Evolutionary conservation across 1,140 invertebrate species (phyloP), one percentile per base, ranked within the genome.

Genomic region (Heliconius melpomene): DNA sequence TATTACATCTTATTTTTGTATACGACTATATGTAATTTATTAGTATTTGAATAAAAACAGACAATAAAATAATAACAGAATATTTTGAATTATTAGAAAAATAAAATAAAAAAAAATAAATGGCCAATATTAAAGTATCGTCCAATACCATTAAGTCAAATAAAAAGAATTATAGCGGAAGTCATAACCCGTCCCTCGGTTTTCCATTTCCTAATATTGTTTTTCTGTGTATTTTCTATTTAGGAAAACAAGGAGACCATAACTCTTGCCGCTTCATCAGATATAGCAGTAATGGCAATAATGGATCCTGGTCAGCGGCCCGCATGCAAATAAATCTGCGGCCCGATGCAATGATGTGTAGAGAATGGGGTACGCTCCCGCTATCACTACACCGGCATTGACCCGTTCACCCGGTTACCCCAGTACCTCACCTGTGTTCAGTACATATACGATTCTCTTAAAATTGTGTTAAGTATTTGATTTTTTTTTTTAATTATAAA

Each of bases 311-410:
- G 91, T 93, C 93, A 94, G 92, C 91, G 89, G 91, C 93, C 93
- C 93, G 93, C 93, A 94, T 94, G 93, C 93, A 93, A 94, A 94
- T 94, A 94, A 94, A 94, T 94, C 92, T 94, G 90, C 88, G 90
- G 86, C 87, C 92, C 91, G 86, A 93, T 93, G 93, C 92, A 93
- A 94, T 94, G 91, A 94, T 94, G 91, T 93, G 93, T 92, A 91
- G 92, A 93, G 88, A 93, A 94, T 94, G 92, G 91, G 87, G 86
- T 88, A 87, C 86, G 72, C 72, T 75, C 38, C 77, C 75, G 60
- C 50, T 80, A 81, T 82, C 79, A 66, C 66, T 75, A 89, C 85
- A 88, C 88, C 89, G 87, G 84, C 85, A 70, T 82, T 78, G 81
- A 57, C 70, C 79, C 77, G 77, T 75, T 82, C 75, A 79, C 81